phyloP scores from a whole-genome alignment of 2,797 vertebrate species.

The Catharus ustulatus region DNA sequence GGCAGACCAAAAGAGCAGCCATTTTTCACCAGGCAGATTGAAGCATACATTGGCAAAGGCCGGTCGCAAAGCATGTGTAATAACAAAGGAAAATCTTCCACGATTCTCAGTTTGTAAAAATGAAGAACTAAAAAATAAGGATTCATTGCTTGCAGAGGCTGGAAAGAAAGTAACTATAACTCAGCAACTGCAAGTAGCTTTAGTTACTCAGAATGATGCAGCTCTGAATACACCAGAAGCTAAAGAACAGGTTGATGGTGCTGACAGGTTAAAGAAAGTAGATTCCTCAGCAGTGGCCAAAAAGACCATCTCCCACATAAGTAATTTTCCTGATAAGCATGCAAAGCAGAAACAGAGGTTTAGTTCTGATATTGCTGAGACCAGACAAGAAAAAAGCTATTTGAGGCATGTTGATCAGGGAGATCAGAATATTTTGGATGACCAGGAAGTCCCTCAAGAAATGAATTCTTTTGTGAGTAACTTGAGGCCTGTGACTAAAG shows the following conservation, averaged over 20 bases:
- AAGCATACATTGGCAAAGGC: slow-evolving; percentile 32
- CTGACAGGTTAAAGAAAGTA: background rate
- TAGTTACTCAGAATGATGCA: background rate
- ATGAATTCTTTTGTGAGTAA: background rate
- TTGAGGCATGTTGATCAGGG: background rate
- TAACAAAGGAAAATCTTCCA: background rate
- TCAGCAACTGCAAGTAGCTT: background rate
- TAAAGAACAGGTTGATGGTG: background rate
- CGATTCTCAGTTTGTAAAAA: background rate
- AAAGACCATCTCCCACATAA: background rate
- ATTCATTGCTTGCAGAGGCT: background rate
- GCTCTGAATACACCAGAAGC: background rate
- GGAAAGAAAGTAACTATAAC: background rate
- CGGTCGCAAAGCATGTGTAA: background rate
- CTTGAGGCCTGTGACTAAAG: background rate
- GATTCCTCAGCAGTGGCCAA: background rate
- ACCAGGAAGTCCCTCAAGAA: background rate
- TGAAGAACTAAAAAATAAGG: background rate
- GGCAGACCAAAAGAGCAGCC: background rate
- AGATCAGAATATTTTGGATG: background rate
- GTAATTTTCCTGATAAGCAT: background rate
- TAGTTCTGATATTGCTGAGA: background rate
- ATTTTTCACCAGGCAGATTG: slow-evolving; percentile 6
- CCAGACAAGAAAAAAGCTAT: background rate
- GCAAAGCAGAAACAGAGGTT: background rate